These are phyloP conservation scores for Hydropsyche betteni DNA, from an alignment of 2,888 invertebrate species.

Conservation along the genomic window DNA sequence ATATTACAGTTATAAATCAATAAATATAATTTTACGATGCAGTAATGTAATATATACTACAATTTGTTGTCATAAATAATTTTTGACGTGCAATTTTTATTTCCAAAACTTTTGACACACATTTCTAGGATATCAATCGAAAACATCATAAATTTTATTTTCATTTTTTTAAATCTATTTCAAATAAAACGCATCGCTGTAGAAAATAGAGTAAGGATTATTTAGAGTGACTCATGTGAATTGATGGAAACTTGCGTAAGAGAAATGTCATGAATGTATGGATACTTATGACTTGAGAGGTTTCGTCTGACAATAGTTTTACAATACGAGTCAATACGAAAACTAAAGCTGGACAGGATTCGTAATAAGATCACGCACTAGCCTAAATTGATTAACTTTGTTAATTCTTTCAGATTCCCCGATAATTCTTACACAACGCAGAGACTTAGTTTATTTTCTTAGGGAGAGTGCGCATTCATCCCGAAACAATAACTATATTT, in stretches of 20 bases:
- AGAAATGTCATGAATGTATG: not conserved
- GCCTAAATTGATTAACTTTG: conserved; percentile 17
- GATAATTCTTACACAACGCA: not conserved
- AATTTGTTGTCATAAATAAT: too few species aligned
- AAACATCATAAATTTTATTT: not conserved
- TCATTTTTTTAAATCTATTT: not conserved
- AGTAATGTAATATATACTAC: too few species aligned
- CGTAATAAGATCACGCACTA: conserved; percentile 19
- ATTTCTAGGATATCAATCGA: too few species aligned
- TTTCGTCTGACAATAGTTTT: conserved; percentile 21
- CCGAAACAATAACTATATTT: too few species aligned
- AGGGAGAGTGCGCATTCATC: too few species aligned
- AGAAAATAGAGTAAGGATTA: not conserved
- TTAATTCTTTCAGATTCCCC: conserved; percentile 11
- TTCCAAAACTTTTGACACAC: too few species aligned
- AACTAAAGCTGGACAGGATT: conserved; percentile 11
- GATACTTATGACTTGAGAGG: conserved; percentile 1
- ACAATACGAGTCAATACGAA: conserved; percentile 12
- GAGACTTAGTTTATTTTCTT: too few species aligned
- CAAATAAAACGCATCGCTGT: not conserved
- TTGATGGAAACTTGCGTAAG: not conserved
- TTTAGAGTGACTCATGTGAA: not conserved
- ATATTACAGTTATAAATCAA: too few species aligned
- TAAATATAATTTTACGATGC: too few species aligned
- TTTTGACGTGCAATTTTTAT: too few species aligned